phyloP scores from a whole-genome alignment of 1,140 invertebrate genomes.

The Kradibia gibbosae region DNA sequence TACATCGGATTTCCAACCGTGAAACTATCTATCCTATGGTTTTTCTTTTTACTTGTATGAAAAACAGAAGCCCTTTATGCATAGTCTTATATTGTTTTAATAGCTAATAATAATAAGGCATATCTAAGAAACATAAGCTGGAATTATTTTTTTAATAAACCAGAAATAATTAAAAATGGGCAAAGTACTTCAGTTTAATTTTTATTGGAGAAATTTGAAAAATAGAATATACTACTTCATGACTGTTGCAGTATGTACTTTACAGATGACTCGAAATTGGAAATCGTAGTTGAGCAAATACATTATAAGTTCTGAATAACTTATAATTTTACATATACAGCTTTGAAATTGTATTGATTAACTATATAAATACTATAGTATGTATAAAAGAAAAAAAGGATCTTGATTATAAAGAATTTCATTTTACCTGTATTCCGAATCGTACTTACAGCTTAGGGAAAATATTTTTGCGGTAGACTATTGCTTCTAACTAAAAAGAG shows the following conservation, averaged over 20 bases:
- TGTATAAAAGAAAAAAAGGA: background rate
- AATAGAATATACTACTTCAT: background rate
- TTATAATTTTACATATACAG: background rate
- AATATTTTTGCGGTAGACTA: background rate
- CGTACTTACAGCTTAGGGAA: background rate
- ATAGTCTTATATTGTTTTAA: background rate
- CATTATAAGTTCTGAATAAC: background rate
- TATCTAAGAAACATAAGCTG: background rate
- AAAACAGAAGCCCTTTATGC: background rate
- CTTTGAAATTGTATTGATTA: background rate
- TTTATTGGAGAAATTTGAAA: background rate
- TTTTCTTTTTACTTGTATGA: background rate
- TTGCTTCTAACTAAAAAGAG: background rate
- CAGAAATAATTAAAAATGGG: background rate
- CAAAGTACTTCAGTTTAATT: background rate
- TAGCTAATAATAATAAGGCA: background rate
- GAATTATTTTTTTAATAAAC: background rate
- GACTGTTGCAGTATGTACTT: background rate
- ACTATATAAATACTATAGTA: background rate
- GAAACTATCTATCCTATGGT: background rate
- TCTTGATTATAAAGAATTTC: background rate
- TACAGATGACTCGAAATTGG: background rate
- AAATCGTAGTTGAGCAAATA: background rate
- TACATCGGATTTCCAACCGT: constrained; percentile 12
- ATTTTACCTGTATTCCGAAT: background rate